Conservation (phyloP, 2,113 vertebrate genomes). For the Pseudolaguvia tuberculata region DNA sequence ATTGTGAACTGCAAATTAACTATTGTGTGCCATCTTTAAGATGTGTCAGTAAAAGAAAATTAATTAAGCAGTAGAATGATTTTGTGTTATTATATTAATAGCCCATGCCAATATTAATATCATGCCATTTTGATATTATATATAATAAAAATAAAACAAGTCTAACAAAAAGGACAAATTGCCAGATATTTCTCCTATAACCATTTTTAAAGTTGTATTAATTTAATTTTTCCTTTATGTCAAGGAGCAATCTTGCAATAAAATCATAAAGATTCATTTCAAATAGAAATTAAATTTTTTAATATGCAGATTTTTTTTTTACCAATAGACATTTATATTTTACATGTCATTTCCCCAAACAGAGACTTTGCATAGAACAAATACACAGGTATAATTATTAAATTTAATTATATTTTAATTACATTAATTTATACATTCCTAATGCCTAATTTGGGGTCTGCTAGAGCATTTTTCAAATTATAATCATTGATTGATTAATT, state of each 20-base stretch:
- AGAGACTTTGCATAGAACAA: neutral
- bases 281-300: too few relatives aligned
- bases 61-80: neutral
- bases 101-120: too few relatives aligned
- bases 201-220: neutral
- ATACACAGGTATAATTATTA: neutral
- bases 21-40: neutral
- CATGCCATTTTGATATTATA: neutral
- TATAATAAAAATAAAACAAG: neutral
- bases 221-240: neutral
- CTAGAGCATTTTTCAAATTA: too few relatives aligned
- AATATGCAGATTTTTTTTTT: too few relatives aligned
- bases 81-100: neutral
- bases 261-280: too few relatives aligned
- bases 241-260: neutral
- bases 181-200: neutral
- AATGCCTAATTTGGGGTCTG: too few relatives aligned
- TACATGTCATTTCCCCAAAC: too few relatives aligned
- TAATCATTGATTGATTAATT: too few relatives aligned
- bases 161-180: neutral
- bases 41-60: neutral
- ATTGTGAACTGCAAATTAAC: neutral
- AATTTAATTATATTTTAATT: too few relatives aligned
- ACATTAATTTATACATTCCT: too few relatives aligned
- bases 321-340: too few relatives aligned